Conservation (phyloP, 2,888 invertebrate species). For the Trichopoda pennipes region DNA sequence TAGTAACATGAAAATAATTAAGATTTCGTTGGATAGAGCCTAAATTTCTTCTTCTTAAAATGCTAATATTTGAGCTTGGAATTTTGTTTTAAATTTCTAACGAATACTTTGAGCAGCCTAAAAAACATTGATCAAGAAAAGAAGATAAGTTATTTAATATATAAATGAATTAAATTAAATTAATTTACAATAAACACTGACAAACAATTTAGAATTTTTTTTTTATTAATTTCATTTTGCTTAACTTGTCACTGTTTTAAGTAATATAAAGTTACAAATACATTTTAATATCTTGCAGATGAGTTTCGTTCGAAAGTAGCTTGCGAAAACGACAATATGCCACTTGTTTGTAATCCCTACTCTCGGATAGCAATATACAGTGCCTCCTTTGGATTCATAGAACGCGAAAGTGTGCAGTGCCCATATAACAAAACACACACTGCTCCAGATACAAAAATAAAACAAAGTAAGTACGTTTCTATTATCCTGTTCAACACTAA, state of each 20-base stretch:
- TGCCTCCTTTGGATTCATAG: slow-evolving; percentile 94
- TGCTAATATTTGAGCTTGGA: no score
- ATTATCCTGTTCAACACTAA: neutral
- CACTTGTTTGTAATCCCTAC: slow-evolving; percentile 92
- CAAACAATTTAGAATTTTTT: neutral
- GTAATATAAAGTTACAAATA: slow-evolving; percentile 17
- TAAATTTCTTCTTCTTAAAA: no score
- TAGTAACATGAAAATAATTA: no score
- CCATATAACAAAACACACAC: slow-evolving; percentile 83
- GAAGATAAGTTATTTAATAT: no score
- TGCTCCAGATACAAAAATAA: slow-evolving; percentile 71
- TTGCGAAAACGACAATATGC: slow-evolving; percentile 94
- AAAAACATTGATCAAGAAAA: no score
- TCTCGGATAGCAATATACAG: slow-evolving; percentile 95
- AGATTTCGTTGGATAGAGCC: no score
- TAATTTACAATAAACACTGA: no score
- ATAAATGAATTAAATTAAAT: no score
- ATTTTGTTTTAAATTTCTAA: no score
- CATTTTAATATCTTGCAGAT: slow-evolving; percentile 83
- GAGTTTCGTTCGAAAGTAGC: slow-evolving; percentile 96
- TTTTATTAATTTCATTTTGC: no score
- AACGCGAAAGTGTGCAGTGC: slow-evolving; percentile 92
- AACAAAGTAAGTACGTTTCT: slow-evolving; percentile 74
- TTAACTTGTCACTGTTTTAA: neutral
- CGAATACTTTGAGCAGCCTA: no score